Percentiles rank a stretch among this genome's conserved stretches.
phyloP scores from a whole-genome alignment of 2,888 invertebrate genomes.

The Coenonympha glycerion region DNA sequence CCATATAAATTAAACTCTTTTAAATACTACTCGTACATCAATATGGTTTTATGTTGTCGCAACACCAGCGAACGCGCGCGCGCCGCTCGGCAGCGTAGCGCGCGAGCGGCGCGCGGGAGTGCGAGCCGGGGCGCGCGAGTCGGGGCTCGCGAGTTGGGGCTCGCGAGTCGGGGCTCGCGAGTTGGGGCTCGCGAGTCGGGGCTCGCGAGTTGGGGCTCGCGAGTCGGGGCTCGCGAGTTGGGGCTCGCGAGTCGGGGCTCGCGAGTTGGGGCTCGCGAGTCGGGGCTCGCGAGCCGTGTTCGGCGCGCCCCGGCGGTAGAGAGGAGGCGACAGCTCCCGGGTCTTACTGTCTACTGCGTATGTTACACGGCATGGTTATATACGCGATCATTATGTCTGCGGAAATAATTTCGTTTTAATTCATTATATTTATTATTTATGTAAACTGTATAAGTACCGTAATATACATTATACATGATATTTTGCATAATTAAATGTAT shows the following conservation, averaged over 20 bases:
- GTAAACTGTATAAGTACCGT: conserved; percentile 42
- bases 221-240: too few species aligned
- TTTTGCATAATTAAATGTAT: conserved; percentile 51
- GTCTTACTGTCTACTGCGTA: conserved; percentile 12
- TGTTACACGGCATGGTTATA: conserved; percentile 39
- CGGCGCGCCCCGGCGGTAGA: conserved; percentile 11
- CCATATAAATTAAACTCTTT: conserved; percentile 70
- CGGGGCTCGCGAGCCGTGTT: conserved; percentile 62
- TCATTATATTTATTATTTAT: conserved; percentile 35
- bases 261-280: too few species aligned
- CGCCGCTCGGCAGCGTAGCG: conserved; percentile 30
- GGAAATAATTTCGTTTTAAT: conserved; percentile 39
- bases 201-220: too few species aligned
- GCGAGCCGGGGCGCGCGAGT: too few species aligned
- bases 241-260: too few species aligned
- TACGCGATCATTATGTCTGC: conserved; percentile 50
- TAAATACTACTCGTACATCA: conserved; percentile 67
- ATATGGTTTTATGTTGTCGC: conserved; percentile 66
- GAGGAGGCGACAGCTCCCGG: conserved; percentile 11
- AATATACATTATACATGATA: conserved; percentile 44
- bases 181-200: too few species aligned
- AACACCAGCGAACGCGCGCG: conserved; percentile 30
- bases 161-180: too few species aligned
- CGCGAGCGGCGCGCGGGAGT: conserved; percentile 32
- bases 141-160: too few species aligned